phyloP scores from a whole-genome alignment of 2,797 vertebrate genomes.

The Syngnathus acus region DNA sequence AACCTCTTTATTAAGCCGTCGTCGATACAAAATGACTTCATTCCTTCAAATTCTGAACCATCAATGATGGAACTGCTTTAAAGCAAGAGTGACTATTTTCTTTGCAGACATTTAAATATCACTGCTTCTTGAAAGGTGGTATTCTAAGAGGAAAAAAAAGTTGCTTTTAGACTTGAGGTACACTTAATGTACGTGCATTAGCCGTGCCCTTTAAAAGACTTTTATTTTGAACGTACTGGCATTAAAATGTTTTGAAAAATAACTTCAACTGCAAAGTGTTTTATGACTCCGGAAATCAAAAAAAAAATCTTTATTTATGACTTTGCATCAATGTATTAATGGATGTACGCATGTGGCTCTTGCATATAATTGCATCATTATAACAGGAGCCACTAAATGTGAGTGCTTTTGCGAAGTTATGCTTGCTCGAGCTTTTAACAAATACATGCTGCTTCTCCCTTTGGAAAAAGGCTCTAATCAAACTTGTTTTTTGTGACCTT shows the following conservation, averaged over 20 bases:
- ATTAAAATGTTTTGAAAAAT: conserved; percentile 22
- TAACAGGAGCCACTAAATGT: neutral
- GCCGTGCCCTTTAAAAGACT: conserved; percentile 19
- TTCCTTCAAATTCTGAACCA: neutral
- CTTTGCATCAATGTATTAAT: conserved; percentile 30
- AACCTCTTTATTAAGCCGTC: conserved; percentile 49
- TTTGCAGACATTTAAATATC: neutral
- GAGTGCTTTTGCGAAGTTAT: neutral
- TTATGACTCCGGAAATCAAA: conserved; percentile 1
- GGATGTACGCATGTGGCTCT: conserved; percentile 13
- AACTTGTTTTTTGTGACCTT: conserved; percentile 27
- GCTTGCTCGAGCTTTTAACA: neutral
- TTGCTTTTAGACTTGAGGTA: neutral
- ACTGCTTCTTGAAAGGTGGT: neutral
- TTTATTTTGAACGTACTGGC: conserved; percentile 32
- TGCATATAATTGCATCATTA: neutral
- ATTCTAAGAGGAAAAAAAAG: neutral
- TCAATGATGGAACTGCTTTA: neutral
- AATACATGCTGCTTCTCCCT: conserved; percentile 21
- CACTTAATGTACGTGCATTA: conserved; percentile 7
- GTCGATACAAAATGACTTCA: conserved; percentile 22
- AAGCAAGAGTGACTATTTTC: neutral
- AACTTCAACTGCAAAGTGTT: neutral
- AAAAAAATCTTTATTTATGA: conserved; percentile 6
- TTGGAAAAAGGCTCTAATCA: neutral